phyloP scores from a whole-genome alignment of 2,888 invertebrate species.

The Caradrina clavipalpis region DNA sequence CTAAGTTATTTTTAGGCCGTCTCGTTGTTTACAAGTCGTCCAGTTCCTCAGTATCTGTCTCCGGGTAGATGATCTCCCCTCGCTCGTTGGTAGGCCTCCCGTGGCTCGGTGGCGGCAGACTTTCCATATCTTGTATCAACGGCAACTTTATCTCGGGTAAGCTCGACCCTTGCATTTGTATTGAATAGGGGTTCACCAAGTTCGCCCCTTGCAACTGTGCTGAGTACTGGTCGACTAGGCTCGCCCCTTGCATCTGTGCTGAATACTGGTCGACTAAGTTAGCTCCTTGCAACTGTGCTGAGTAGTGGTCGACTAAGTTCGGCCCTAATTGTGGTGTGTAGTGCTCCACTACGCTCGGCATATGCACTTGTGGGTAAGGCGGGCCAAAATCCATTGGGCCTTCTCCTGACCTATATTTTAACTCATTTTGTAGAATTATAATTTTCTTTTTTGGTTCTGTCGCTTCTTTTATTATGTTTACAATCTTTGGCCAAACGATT shows the following conservation, averaged over 20 bases:
- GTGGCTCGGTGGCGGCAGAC: not conserved
- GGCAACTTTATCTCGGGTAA: not conserved
- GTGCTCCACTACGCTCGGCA: too few species aligned
- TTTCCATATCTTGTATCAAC: not conserved
- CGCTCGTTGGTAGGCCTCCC: conserved; percentile 14
- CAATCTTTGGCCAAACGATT: not conserved
- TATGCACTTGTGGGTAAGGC: too few species aligned
- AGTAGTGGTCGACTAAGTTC: too few species aligned
- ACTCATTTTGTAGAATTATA: not conserved
- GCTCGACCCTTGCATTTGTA: too few species aligned
- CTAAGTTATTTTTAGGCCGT: too few species aligned
- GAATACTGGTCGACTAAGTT: too few species aligned
- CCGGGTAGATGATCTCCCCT: conserved; percentile 23
- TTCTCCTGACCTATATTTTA: not conserved
- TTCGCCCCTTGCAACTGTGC: too few species aligned
- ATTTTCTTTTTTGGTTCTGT: not conserved
- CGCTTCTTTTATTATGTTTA: not conserved
- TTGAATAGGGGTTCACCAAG: too few species aligned
- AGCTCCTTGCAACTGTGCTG: not conserved
- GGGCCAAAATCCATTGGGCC: too few species aligned
- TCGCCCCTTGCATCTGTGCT: too few species aligned
- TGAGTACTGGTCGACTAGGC: too few species aligned
- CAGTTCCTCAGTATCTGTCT: conserved; percentile 21
- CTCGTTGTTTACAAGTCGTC: conserved; percentile 6
- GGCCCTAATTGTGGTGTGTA: not conserved